Evolutionary conservation across 1,140 invertebrate species (phyloP).

Genomic region (Teleopsis dalmanni): DNA sequence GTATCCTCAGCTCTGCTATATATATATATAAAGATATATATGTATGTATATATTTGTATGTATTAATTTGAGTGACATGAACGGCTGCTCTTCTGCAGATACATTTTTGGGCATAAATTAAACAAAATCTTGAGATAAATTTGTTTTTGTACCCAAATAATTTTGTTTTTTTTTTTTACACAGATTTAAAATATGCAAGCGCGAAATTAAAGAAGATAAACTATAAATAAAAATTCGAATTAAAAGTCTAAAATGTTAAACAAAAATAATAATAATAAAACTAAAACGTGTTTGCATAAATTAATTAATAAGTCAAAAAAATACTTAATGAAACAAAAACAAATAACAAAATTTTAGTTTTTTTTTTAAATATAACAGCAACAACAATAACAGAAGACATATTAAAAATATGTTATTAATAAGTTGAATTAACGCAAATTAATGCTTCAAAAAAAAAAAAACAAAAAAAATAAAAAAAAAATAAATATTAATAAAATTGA

Average conservation of each 20-base stretch:
- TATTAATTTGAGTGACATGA: no score
- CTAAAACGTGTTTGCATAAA: slow-evolving; percentile 44
- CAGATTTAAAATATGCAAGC: background rate
- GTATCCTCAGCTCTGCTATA: no score
- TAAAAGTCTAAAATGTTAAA: background rate
- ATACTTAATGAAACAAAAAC: slow-evolving; percentile 1
- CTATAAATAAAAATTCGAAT: slow-evolving; percentile 5
- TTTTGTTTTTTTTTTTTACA: background rate
- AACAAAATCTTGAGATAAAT: background rate
- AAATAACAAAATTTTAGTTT: background rate
- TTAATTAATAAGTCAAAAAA: slow-evolving; percentile 42
- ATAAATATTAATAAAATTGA: background rate
- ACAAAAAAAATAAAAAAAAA: background rate
- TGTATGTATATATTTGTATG: background rate
- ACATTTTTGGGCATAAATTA: background rate
- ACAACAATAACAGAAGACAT: slow-evolving; percentile 6
- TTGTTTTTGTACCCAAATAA: background rate
- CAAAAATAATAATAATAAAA: slow-evolving; percentile 11
- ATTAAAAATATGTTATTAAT: background rate
- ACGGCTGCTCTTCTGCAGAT: no score
- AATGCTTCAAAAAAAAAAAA: background rate
- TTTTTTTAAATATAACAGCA: slow-evolving; percentile 19
- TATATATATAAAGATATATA: background rate
- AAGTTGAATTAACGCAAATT: background rate
- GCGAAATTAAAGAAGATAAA: background rate